Conservation (phyloP, 2,113 vertebrate species). For the Galeopterus variegatus region DNA sequence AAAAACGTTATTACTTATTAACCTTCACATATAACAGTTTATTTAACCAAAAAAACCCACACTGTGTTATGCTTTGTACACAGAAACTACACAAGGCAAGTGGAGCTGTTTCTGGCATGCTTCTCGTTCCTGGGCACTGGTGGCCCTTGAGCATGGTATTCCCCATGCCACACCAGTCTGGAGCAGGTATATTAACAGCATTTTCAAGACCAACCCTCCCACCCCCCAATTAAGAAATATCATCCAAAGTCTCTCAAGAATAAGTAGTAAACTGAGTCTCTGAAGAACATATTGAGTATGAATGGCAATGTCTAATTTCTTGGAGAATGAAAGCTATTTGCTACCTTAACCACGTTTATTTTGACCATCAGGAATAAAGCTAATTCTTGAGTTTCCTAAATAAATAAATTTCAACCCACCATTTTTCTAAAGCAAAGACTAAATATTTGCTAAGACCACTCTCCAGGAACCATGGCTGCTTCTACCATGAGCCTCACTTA, state of each 20-base stretch:
- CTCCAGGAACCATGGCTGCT: not conserved
- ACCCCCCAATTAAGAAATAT: not conserved
- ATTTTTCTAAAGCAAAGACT: not conserved
- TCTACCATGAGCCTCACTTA: not conserved
- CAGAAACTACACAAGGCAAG: not conserved
- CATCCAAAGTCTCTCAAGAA: not conserved
- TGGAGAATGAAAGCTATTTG: not conserved
- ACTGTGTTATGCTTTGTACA: not conserved
- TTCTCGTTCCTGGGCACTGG: accelerated
- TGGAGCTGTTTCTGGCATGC: not conserved
- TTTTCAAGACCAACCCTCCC: not conserved
- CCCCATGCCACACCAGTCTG: too few species aligned
- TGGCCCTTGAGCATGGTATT: not conserved
- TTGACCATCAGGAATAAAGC: not conserved
- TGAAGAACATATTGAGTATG: not conserved
- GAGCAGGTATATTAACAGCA: not conserved
- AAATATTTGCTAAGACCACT: not conserved
- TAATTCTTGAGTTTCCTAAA: not conserved
- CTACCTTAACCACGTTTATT: not conserved
- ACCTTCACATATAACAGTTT: not conserved
- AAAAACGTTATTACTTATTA: not conserved
- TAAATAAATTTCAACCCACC: not conserved
- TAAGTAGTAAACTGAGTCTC: not conserved
- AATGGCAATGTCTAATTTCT: not conserved
- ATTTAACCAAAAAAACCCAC: not conserved